A percentile compares a stretch with the other conserved stretches of the same genome.
These are phyloP conservation scores for Panzeria rudis DNA, from an alignment of 2,888 invertebrate species.

Conservation along the genomic window DNA sequence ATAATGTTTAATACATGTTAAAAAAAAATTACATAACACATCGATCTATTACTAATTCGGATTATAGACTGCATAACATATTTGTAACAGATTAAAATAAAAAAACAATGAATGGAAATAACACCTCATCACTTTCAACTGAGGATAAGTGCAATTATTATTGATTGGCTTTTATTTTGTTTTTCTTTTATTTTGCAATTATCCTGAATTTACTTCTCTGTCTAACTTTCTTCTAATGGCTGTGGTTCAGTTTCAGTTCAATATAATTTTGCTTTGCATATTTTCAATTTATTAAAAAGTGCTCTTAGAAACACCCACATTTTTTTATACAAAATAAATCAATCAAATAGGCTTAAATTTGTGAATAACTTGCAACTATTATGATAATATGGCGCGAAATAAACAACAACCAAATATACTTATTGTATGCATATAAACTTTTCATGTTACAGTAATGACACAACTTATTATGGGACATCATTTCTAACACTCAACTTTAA, in stretches of 20 bases:
- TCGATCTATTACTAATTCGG: not conserved
- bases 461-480: conserved; percentile 62
- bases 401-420: conserved; percentile 2
- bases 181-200: conserved; percentile 22
- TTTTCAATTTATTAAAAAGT: conserved; percentile 48
- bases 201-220: conserved; percentile 13
- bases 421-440: conserved; percentile 20
- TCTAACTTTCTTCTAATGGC: not conserved
- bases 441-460: conserved; percentile 45
- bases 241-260: conserved; percentile 3
- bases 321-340: conserved; percentile 34
- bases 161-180: conserved; percentile 33
- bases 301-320: conserved; percentile 52
- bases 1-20: not conserved
- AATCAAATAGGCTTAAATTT: conserved; percentile 42
- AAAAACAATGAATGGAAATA: conserved; percentile 1
- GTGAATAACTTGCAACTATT: not conserved
- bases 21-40: too few relatives aligned
- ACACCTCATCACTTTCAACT: conserved; percentile 24
- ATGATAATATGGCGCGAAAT: not conserved
- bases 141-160: conserved; percentile 29
- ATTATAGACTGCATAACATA: not conserved
- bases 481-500: conserved; percentile 61
- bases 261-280: conserved; percentile 26
- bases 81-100: not conserved